Conservation (phyloP, 2,888 invertebrate genomes). For the Eupithecia exiguata region DNA sequence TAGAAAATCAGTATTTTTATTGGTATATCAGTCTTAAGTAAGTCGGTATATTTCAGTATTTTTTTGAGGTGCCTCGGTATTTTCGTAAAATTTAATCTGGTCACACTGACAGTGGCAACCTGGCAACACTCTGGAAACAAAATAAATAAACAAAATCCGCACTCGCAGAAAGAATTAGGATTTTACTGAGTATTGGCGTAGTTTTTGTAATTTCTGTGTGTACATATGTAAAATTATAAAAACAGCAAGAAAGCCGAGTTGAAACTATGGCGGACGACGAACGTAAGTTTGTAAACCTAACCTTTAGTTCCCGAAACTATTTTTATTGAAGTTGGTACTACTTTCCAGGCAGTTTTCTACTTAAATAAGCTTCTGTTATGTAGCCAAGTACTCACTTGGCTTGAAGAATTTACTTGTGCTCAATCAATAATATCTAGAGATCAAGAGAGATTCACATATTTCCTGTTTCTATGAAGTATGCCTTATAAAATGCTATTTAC, state of each 20-base stretch:
- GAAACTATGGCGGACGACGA: slow-evolving; percentile 69
- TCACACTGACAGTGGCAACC: no score
- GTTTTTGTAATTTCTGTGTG: no score
- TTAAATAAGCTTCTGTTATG: neutral
- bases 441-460: neutral
- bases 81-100: no score
- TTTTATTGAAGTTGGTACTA: neutral
- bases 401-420: neutral
- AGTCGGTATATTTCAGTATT: no score
- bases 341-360: neutral
- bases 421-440: neutral
- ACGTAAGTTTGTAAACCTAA: slow-evolving; percentile 56
- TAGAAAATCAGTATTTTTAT: no score
- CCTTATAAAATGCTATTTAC: neutral
- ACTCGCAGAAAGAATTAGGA: no score
- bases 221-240: no score
- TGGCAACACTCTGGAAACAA: no score
- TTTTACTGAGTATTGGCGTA: no score
- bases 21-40: no score
- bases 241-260: neutral
- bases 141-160: no score
- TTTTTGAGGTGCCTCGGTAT: no score
- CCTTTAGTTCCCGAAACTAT: slow-evolving; percentile 23
- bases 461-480: neutral
- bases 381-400: neutral